Percentiles rank a stretch among this genome's conserved stretches.
These are phyloP conservation scores for Drosophila cardini DNA, from an alignment of 1,140 invertebrate genomes.

Conservation along the genomic window DNA sequence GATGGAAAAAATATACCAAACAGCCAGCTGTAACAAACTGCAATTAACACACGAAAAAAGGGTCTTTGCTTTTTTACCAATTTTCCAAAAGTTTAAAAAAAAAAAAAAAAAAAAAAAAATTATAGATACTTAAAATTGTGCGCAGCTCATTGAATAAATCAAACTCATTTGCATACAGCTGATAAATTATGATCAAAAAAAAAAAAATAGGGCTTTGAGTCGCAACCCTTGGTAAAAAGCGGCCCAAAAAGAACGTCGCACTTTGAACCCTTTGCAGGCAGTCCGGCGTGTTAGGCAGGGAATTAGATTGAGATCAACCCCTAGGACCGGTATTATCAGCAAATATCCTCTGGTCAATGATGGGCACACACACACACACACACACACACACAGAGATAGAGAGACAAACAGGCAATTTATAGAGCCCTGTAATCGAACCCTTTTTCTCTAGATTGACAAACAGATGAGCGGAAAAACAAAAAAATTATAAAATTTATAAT, in stretches of 20 bases:
- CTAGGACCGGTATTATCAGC: constrained; percentile 5
- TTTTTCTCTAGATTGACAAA: constrained; percentile 13
- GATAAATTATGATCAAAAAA: constrained; percentile 70
- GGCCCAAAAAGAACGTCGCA: not conserved
- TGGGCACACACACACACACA: not conserved
- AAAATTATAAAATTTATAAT: constrained; percentile 1
- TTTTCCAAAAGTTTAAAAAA: not conserved
- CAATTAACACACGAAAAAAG: constrained; percentile 33
- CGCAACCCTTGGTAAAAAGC: constrained; percentile 34
- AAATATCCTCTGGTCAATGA: constrained; percentile 15
- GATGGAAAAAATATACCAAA: not conserved
- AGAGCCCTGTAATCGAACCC: constrained; percentile 44
- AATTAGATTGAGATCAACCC: constrained; percentile 13
- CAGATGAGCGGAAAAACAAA: not conserved
- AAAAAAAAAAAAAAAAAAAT: constrained; percentile 1
- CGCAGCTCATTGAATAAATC: constrained; percentile 83
- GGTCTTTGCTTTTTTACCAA: constrained; percentile 28
- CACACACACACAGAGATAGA: not conserved
- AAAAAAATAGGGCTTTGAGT: constrained; percentile 29
- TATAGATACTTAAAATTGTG: constrained; percentile 56
- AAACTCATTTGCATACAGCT: constrained; percentile 83
- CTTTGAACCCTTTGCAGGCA: constrained; percentile 1
- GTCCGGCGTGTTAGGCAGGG: not conserved
- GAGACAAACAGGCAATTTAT: constrained; percentile 8
- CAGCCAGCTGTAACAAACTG: constrained; percentile 26